Base-by-base conservation (phyloP, 2,797 vertebrate species). In the Enteromius viviparus region DNA sequence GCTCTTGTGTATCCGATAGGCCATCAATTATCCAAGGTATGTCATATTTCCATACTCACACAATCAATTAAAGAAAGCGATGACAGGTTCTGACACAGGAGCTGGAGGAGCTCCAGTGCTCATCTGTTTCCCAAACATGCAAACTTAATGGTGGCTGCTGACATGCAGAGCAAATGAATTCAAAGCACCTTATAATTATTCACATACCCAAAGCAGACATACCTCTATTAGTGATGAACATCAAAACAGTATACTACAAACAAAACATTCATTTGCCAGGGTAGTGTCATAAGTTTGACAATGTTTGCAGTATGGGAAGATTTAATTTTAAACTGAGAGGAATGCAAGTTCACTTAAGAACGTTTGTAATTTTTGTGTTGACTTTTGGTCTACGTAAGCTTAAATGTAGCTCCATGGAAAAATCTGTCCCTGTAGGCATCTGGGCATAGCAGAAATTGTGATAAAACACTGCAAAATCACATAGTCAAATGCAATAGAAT, bases 401-500 rank as follows among this genome's bases (percentile, higher is more conserved):
- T 74, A 40, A 75, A 76, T n/a, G n/a, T 34, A 55, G 19, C 62
- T 26, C 32, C 9, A 29, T 82, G 58, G 62, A 78, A 79, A 69
- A 83, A 78, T 71, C 10, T 71, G 64, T 74, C 83, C 49, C 83
- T 70, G 51, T 34, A 78, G 77, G 72, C 80, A 72, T 58, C 21
- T 82, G 58, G 76, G 72, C 34, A 40, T 17, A 58, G 76, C 65
- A 65, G 66, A 71, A 86, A 77, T 68, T 34, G 40, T 77, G 68
- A 85, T 86, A 80, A 78, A 82, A 68, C 60, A 37, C 55, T 77
- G 76, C 51, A 80, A 69, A 87, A 87, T 84, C 69, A 72, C 78
- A 84, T 80, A 83, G 84, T 84, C 78, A 83, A 85, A 85, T 85
- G 72, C 53, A 70, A 80, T 37, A 62, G 77, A 81, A 81, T 76